Evolutionary conservation across 2,888 invertebrate genomes (phyloP), one percentile per base, ranked within the genome.

Genomic region (Esperia sulphurella): DNA sequence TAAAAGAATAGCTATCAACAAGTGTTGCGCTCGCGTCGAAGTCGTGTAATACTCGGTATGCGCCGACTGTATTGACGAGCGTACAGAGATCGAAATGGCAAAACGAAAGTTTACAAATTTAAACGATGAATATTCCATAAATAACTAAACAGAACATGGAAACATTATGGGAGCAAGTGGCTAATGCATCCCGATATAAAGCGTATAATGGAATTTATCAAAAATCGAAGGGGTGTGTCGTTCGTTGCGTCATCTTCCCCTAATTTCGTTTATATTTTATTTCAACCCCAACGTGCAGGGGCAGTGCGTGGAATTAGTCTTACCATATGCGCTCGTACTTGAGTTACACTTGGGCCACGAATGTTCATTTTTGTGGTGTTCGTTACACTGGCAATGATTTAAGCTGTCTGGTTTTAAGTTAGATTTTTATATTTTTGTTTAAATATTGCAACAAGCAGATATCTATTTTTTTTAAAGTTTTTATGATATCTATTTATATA

Each of bases 291-390:
- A 65, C 61, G 5, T 21, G 57, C 58, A 57, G 65, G 76, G 80
- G 75, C 75, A 79, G 78, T 78, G 67, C 65, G 74, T 73, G 73
- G 84, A 87, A 89, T 89, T 89, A 89, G 88, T 80, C 81, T 81
- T 83, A 87, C 89, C 88, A 89, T 89, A 89, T 89, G 89, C 76
- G 88, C 79, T 70, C 74, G 73, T 86, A 85, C 88, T 88, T 84
- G 81, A 76, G 73, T 84, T 84, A 80, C 83, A 83, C 80, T 83
- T 78, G 65, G 71, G 59, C 67, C 59, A 62, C 74, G 83, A 79
- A 69, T 86, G 86, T 78, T 80, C 79, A 80, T 74, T 81, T 83
- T 71, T 63, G 59, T 71, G 53, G 50, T 56, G 68, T 68, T 53
- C 63, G 67, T 73, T 58, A 48, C 12, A 10, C 12, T 12, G n/a